phyloP scores from a whole-genome alignment of 2,888 invertebrate genomes.

The Cacoxenus indagator region DNA sequence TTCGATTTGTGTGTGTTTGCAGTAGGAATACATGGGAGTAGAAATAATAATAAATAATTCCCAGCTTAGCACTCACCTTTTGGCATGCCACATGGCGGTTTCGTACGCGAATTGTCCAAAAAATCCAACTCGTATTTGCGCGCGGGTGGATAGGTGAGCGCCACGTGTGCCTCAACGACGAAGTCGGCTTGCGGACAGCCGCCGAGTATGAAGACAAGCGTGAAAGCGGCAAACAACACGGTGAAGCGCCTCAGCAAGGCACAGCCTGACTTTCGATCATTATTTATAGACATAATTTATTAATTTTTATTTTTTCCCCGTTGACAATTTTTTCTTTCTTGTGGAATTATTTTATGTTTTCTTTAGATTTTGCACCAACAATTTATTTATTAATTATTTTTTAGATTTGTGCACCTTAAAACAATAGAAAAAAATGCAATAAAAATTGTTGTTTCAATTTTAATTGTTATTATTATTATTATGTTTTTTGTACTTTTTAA shows the following conservation, averaged over 20 bases:
- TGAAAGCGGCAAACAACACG: constrained; percentile 30
- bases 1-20: background rate
- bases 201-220: constrained; percentile 24
- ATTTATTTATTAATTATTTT: no score
- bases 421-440: no score
- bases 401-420: no score
- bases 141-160: constrained; percentile 91
- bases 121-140: constrained; percentile 92
- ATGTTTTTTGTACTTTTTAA: no score
- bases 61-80: constrained; percentile 77
- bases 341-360: constrained; percentile 12
- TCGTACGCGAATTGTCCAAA: constrained; percentile 90
- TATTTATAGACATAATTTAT: constrained; percentile 22
- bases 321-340: constrained; percentile 38
- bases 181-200: constrained; percentile 23
- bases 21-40: background rate
- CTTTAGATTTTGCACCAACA: background rate
- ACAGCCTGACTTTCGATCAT: constrained; percentile 5
- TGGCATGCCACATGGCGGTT: constrained; percentile 95
- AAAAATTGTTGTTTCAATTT: no score
- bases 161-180: constrained; percentile 77
- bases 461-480: no score
- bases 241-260: background rate
- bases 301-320: constrained; percentile 7
- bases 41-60: background rate